Evolutionary conservation across 2,113 vertebrate species (phyloP), one percentile per base, ranked within the genome.

Genomic region (Motacilla alba): DNA sequence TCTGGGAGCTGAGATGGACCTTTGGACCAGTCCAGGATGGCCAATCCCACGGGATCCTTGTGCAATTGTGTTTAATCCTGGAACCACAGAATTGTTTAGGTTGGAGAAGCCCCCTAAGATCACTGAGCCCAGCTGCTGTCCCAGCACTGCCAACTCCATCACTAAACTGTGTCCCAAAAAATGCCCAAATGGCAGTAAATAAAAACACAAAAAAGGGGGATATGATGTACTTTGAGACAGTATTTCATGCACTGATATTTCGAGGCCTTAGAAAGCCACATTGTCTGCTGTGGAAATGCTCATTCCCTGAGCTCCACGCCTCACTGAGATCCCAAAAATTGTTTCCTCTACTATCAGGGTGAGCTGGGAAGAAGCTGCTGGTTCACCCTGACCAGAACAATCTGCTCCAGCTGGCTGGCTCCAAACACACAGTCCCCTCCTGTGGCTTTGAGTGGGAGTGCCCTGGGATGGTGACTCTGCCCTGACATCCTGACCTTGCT

Each of bases 11-110:
- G 35, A 35, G 39, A 16, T 23, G 56, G 62, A 68, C 8, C 39
- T 78, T 55, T 75, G 66, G 58, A 47, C 33, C 56, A 39, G 31
- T 11, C 55, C 46, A 37, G 80, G n/a, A 49, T 1, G 3, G 39
- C 2, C 1, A 2, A 1, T 81, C 30, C 50, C 33, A 47, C 0
- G 0, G 10, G 1, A 31, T 70, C 39, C 44, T 39, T 35, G 35
- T 41, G 52, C 60, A 75, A 20, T 26, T 10, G 1, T 18, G 21
- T 26, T 95, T 43, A 46, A n/a, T 53, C 74, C 24, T 41, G 20
- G 47, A 83, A 35, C 15, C 41, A 55, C 0, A 9, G 70, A 6
- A 23, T 13, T 53, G 55, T 16, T 69, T 5, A 6, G 41, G 55
- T 19, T 17, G 31, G 63, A 63, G 19, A 55, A 76, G 31, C 17